Percentiles rank a stretch among this genome's conserved stretches.
Evolutionary conservation across 1,140 invertebrate genomes (phyloP).

Genomic region (Drosophila kepulauana): DNA sequence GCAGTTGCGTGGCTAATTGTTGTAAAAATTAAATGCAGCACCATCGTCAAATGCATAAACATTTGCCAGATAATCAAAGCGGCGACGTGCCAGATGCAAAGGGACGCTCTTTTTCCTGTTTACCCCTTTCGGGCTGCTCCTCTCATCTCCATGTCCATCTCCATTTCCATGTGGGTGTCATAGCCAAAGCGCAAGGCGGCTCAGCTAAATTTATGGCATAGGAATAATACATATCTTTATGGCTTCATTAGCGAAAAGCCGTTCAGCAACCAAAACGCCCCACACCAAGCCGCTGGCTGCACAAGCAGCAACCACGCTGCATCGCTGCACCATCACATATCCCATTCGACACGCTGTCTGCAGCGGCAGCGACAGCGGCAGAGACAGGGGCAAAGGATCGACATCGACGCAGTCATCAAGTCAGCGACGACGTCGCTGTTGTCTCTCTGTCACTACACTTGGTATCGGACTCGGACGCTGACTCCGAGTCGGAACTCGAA

Average conservation of each 20-base stretch:
- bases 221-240: slow-evolving; percentile 84
- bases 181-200: slow-evolving; percentile 40
- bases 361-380: slow-evolving; percentile 56
- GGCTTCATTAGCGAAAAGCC: slow-evolving; percentile 79
- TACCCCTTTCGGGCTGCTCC: not conserved
- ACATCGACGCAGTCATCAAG: slow-evolving; percentile 67
- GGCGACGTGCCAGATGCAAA: slow-evolving; percentile 37
- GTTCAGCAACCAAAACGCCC: slow-evolving; percentile 46
- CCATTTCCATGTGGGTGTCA: slow-evolving; percentile 68
- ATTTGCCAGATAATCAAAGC: slow-evolving; percentile 55
- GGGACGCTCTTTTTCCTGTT: slow-evolving; percentile 6
- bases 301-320: not conserved
- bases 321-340: slow-evolving; percentile 8
- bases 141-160: not conserved
- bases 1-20: slow-evolving; percentile 75
- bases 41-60: slow-evolving; percentile 70
- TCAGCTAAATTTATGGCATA: slow-evolving; percentile 69
- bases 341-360: slow-evolving; percentile 79
- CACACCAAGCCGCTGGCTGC: slow-evolving; percentile 13
- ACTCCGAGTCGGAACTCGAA: slow-evolving; percentile 10
- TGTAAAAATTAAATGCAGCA: slow-evolving; percentile 76
- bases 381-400: slow-evolving; percentile 55
- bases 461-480: slow-evolving; percentile 6
- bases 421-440: slow-evolving; percentile 25
- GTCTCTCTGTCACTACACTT: slow-evolving; percentile 28